These are phyloP conservation scores for Temnothorax unifasciatus DNA, from an alignment of 2,888 invertebrate genomes.

Conservation along the genomic window DNA sequence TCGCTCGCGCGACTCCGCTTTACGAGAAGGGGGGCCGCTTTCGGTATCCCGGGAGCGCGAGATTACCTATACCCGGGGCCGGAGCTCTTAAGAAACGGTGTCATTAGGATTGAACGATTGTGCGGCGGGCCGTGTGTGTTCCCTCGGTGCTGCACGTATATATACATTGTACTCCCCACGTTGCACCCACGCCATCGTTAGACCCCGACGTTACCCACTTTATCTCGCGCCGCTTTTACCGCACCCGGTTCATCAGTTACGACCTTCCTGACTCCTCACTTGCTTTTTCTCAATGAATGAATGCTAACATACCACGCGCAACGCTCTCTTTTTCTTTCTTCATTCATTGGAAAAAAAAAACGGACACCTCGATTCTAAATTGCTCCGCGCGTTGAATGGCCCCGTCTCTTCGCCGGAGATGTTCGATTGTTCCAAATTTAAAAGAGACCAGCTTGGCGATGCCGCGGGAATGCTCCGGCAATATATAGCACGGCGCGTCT, in stretches of 20 bases:
- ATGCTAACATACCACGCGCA: slow-evolving; percentile 5
- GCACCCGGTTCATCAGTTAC: slow-evolving; percentile 48
- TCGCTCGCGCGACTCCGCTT: not conserved
- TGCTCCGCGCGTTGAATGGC: slow-evolving; percentile 15
- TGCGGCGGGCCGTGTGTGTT: slow-evolving; percentile 30
- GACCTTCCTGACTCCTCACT: not conserved
- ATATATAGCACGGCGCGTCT: slow-evolving; percentile 36
- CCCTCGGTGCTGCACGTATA: not conserved
- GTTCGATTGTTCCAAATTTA: slow-evolving; percentile 47
- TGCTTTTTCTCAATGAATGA: slow-evolving; percentile 32
- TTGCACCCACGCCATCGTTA: slow-evolving; percentile 29
- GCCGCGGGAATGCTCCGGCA: not conserved
- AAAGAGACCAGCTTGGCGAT: not conserved
- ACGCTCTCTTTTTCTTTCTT: slow-evolving; percentile 4
- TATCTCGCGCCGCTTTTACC: slow-evolving; percentile 39
- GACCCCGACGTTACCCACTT: slow-evolving; percentile 30
- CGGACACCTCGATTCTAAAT: slow-evolving; percentile 22
- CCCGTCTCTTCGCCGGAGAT: not conserved
- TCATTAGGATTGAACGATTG: slow-evolving; percentile 41
- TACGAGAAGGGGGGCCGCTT: not conserved
- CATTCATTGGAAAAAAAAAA: slow-evolving; percentile 16
- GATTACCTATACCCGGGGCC: not conserved
- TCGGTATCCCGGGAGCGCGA: slow-evolving; percentile 6
- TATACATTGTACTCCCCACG: not conserved
- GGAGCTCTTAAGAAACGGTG: slow-evolving; percentile 24